Conservation (phyloP, 2,797 vertebrate genomes). For the Rhadinocentrus ornatus region DNA sequence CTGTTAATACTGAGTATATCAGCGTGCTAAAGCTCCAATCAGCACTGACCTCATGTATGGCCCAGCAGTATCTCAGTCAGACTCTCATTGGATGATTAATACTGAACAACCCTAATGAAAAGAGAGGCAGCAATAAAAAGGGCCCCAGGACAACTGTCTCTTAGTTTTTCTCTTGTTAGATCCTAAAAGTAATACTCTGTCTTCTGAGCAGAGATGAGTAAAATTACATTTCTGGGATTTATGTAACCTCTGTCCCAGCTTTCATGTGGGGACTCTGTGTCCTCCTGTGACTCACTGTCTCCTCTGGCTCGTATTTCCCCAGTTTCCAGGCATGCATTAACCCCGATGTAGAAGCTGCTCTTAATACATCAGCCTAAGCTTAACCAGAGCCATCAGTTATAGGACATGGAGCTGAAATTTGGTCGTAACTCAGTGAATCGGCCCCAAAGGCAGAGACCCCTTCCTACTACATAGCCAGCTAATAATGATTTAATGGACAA, state of each 20-base stretch:
- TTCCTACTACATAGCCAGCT: constrained; percentile 67
- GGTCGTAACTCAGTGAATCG: constrained; percentile 65
- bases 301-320: constrained; percentile 69
- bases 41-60: no score
- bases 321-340: constrained; percentile 61
- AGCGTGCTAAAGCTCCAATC: no score
- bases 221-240: constrained; percentile 51
- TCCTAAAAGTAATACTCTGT: constrained; percentile 31
- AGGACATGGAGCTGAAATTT: constrained; percentile 66
- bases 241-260: constrained; percentile 54
- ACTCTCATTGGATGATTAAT: constrained; percentile 8
- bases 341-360: constrained; percentile 69
- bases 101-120: constrained; percentile 19
- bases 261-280: constrained; percentile 67
- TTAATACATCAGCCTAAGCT: constrained; percentile 60
- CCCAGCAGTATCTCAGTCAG: background rate
- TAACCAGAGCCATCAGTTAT: constrained; percentile 71
- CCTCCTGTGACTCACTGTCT: constrained; percentile 72
- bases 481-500: constrained; percentile 73
- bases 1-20: no score
- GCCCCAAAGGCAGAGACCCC: constrained; percentile 55
- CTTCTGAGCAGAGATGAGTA: constrained; percentile 40
- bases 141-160: constrained; percentile 6
- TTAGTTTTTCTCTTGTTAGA: constrained; percentile 39
- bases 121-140: constrained; percentile 30